Evolutionary conservation across 2,113 vertebrate genomes (phyloP).

Genomic region (Amazona guildingii): DNA sequence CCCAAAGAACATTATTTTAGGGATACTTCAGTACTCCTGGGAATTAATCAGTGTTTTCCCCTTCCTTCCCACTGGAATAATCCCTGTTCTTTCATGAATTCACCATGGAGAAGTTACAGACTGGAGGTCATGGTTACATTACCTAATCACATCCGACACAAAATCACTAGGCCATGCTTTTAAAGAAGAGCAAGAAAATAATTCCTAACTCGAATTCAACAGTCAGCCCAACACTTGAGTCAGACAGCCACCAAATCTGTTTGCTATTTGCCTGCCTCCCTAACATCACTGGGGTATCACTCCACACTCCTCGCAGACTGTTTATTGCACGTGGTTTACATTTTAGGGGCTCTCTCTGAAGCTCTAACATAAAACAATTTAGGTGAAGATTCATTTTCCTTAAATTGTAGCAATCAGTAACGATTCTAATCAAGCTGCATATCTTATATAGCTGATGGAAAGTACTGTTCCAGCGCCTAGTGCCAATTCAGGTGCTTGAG

Average conservation of each 20-base stretch:
- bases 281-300: background rate
- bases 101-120: background rate
- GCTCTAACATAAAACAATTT: background rate
- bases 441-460: background rate
- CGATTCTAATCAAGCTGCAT: background rate
- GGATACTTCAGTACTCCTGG: background rate
- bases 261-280: background rate
- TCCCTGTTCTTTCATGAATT: background rate
- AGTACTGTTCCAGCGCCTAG: background rate
- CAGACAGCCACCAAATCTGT: background rate
- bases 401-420: background rate
- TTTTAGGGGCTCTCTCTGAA: background rate
- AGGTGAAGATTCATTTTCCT: background rate
- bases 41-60: background rate
- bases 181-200: background rate
- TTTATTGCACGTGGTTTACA: background rate
- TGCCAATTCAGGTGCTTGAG: background rate
- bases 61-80: background rate
- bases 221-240: background rate
- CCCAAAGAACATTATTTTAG: background rate
- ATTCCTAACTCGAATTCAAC: background rate
- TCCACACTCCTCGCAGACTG: background rate
- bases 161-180: background rate
- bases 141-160: background rate
- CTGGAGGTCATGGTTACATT: background rate